Conservation (phyloP, 2,113 vertebrate genomes). For the Tetrao urogallus region DNA sequence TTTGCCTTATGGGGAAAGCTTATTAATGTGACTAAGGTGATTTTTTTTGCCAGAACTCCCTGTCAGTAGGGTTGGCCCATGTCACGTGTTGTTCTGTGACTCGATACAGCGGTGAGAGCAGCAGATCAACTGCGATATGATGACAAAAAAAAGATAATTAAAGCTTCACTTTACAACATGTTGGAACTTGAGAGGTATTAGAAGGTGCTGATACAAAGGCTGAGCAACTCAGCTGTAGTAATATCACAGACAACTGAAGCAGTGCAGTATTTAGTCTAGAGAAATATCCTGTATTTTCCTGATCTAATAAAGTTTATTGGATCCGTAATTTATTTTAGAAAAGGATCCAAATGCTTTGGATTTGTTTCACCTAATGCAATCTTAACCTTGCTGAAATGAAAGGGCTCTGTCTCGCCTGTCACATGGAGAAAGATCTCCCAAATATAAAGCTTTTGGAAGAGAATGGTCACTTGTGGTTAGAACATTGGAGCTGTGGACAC, state of each 20-base stretch:
- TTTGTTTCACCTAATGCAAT: conserved; percentile 34
- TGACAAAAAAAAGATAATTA: conserved; percentile 41
- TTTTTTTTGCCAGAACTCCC: neutral
- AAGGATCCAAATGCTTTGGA: conserved; percentile 20
- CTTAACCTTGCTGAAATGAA: neutral
- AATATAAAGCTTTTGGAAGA: neutral
- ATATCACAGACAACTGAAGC: neutral
- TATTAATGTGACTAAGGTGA: conserved; percentile 12
- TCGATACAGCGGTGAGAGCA: neutral
- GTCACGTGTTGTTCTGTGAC: neutral
- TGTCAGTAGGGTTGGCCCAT: neutral
- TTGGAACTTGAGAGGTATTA: conserved; percentile 40
- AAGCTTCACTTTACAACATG: conserved; percentile 5
- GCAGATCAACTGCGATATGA: neutral
- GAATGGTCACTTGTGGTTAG: neutral
- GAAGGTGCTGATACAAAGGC: conserved; percentile 10
- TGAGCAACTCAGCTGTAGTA: neutral
- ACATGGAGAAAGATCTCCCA: neutral
- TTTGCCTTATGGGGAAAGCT: conserved; percentile 15
- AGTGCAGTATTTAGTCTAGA: conserved; percentile 7
- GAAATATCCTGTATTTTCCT: conserved; percentile 33
- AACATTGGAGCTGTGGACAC: neutral
- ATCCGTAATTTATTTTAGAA: conserved; percentile 43
- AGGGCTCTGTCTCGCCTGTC: neutral
- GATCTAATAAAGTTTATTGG: conserved; percentile 38